These are phyloP conservation scores for Leptinotarsa peninsularis DNA, from an alignment of 2,888 invertebrate genomes.

Conservation along the genomic window DNA sequence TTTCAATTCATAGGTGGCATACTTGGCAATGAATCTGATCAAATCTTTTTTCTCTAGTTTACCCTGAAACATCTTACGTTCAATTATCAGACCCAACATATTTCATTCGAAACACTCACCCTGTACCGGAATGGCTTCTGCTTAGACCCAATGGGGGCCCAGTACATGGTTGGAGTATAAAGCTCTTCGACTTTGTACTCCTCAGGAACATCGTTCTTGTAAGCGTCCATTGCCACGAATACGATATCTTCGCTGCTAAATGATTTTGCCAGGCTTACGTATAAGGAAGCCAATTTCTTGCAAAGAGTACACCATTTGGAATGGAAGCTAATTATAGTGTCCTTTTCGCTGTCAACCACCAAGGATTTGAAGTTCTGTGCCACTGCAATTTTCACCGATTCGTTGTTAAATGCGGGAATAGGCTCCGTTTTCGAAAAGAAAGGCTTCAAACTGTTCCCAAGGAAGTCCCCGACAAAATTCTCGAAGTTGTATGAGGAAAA, in stretches of 20 bases:
- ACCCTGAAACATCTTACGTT: background rate
- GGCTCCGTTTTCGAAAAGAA: background rate
- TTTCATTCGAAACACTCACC: background rate
- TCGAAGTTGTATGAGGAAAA: background rate
- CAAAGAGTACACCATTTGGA: background rate
- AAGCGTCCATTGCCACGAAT: background rate
- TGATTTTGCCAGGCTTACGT: background rate
- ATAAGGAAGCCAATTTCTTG: background rate
- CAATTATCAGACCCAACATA: background rate
- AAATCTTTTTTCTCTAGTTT: background rate
- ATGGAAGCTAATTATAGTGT: background rate
- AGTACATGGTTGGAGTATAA: constrained; percentile 1
- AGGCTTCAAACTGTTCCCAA: background rate
- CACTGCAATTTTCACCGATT: background rate
- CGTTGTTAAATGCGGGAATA: background rate
- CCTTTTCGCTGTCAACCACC: background rate
- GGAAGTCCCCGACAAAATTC: background rate
- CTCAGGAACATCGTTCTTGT: background rate
- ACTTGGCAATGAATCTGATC: constrained; percentile 4
- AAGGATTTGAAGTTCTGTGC: background rate
- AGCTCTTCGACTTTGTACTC: background rate
- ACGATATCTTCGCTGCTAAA: background rate
- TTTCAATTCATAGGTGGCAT: constrained; percentile 1
- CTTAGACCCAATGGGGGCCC: background rate
- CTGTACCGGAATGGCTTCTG: background rate